These are phyloP conservation scores for Protonemura montana DNA, from an alignment of 2,888 invertebrate genomes.

Conservation along the genomic window DNA sequence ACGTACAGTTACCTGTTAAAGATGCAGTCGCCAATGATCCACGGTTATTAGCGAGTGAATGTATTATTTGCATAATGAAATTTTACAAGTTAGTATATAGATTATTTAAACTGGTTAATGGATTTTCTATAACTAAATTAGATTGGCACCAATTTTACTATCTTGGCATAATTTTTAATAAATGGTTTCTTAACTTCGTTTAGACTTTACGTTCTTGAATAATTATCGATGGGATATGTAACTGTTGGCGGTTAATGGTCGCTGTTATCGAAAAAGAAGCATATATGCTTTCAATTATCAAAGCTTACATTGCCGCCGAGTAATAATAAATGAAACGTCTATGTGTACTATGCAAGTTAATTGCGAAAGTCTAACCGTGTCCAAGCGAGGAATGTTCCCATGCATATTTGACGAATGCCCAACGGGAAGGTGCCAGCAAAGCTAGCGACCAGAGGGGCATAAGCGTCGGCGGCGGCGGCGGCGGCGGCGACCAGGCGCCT, in stretches of 20 bases:
- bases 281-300: too few species aligned
- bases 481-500: not conserved
- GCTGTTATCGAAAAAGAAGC: too few species aligned
- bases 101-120: constrained; percentile 12
- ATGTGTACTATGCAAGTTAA: too few species aligned
- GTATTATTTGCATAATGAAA: constrained; percentile 12
- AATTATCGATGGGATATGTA: not conserved
- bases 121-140: constrained; percentile 3
- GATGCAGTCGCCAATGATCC: constrained; percentile 26
- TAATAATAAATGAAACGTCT: too few species aligned
- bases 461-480: not conserved
- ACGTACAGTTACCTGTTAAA: not conserved
- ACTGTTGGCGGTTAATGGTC: not conserved
- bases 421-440: not conserved
- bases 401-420: not conserved
- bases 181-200: constrained; percentile 7
- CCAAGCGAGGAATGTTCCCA: not conserved
- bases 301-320: too few species aligned
- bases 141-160: constrained; percentile 1
- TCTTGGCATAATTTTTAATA: constrained; percentile 1
- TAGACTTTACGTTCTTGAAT: not conserved
- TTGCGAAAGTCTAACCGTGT: too few species aligned
- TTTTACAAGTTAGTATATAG: not conserved
- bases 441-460: not conserved
- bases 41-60: not conserved